These are phyloP conservation scores for Anguilla marmorata DNA, from an alignment of 2,797 vertebrate genomes.

Conservation along the genomic window DNA sequence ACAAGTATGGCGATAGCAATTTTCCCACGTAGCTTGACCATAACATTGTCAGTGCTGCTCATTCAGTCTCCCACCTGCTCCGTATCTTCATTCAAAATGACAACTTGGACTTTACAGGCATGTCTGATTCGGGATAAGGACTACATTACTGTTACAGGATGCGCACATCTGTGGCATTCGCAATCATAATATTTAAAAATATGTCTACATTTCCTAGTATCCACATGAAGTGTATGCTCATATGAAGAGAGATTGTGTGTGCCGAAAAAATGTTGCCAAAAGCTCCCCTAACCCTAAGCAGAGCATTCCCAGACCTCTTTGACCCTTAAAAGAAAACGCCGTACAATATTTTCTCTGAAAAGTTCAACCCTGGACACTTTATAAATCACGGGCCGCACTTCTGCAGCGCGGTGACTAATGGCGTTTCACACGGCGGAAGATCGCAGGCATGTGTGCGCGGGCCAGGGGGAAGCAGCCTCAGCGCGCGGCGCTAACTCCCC, in stretches of 20 bases:
- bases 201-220: neutral
- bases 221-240: neutral
- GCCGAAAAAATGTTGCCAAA: neutral
- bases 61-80: neutral
- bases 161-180: neutral
- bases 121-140: neutral
- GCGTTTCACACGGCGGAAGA: constrained; percentile 1
- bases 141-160: neutral
- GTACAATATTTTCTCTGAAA: neutral
- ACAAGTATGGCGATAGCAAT: neutral
- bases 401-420: neutral
- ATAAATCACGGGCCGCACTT: constrained; percentile 6
- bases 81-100: neutral
- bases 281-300: neutral
- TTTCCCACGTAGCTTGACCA: neutral
- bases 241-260: neutral
- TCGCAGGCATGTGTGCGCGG: no score
- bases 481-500: neutral
- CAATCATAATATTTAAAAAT: neutral
- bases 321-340: neutral
- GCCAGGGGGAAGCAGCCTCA: neutral
- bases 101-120: neutral
- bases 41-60: neutral
- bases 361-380: neutral
- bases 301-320: neutral